Conservation (phyloP, 2,113 vertebrate genomes). For the Muscicapa adusta region DNA sequence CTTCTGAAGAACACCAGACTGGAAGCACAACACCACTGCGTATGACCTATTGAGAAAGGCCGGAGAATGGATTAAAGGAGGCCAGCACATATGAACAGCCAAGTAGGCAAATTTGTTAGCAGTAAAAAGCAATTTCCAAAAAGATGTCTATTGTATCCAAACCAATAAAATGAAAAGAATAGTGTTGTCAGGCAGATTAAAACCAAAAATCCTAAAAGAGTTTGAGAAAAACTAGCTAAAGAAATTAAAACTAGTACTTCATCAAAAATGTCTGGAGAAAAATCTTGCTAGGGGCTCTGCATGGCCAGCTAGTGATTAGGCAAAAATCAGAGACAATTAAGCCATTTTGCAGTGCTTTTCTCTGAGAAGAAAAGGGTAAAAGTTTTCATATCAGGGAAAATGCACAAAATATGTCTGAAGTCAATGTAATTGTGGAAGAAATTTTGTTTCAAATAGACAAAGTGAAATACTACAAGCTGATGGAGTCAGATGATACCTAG, state of each 20-base stretch:
- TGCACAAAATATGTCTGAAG: neutral
- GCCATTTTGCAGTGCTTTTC: neutral
- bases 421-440: neutral
- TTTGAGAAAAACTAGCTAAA: neutral
- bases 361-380: neutral
- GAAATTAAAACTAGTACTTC: neutral
- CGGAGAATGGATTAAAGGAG: neutral
- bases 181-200: neutral
- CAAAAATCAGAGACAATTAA: neutral
- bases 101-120: slow-evolving; percentile 31
- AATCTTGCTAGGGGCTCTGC: neutral
- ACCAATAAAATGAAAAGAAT: slow-evolving; percentile 43
- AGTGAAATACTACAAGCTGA: neutral
- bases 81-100: neutral
- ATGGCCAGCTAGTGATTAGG: neutral
- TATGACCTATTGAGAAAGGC: slow-evolving; percentile 61
- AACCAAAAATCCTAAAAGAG: neutral
- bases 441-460: neutral
- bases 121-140: slow-evolving; percentile 8
- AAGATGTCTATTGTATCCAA: slow-evolving; percentile 30
- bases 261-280: neutral
- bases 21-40: neutral
- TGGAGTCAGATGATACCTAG: neutral
- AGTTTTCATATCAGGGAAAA: neutral
- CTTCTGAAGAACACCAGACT: slow-evolving; percentile 21